A percentile compares a stretch with the other conserved stretches of the same genome.
Conservation (phyloP, 2,888 invertebrate species). For the Rhingia campestris region DNA sequence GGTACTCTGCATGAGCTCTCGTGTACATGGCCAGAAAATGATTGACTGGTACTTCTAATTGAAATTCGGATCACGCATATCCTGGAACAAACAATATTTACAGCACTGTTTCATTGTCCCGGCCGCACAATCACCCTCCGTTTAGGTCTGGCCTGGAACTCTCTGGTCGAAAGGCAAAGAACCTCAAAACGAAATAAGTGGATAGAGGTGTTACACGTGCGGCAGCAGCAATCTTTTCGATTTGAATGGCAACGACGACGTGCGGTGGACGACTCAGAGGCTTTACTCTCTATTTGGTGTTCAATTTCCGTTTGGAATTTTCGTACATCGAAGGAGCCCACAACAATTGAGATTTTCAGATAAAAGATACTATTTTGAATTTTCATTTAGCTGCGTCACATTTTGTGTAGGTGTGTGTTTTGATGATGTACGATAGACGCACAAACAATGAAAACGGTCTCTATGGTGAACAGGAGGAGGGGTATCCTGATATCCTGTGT, state of each 20-base stretch:
- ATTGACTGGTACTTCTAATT: slow-evolving; percentile 69
- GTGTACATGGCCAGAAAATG: slow-evolving; percentile 66
- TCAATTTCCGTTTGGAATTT: slow-evolving; percentile 65
- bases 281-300: slow-evolving; percentile 41
- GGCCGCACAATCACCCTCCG: slow-evolving; percentile 5
- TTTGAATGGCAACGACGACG: slow-evolving; percentile 1
- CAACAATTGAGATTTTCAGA: slow-evolving; percentile 19
- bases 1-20: neutral
- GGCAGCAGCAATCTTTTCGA: slow-evolving; percentile 26
- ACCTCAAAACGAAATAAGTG: slow-evolving; percentile 48
- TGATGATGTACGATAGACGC: neutral
- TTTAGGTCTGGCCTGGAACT: neutral
- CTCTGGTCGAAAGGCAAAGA: slow-evolving; percentile 41
- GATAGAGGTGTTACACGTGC: slow-evolving; percentile 70
- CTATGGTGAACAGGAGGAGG: neutral
- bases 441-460: neutral
- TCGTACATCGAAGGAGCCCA: slow-evolving; percentile 24
- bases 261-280: neutral
- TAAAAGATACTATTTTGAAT: slow-evolving; percentile 54
- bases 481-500: neutral
- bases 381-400: slow-evolving; percentile 30
- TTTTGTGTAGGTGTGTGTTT: neutral
- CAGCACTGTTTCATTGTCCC: slow-evolving; percentile 73
- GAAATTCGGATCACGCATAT: slow-evolving; percentile 74
- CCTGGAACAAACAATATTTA: slow-evolving; percentile 74